These are phyloP conservation scores for Sebastes itinus DNA, from an alignment of 2,797 vertebrate species.

Conservation along the genomic window DNA sequence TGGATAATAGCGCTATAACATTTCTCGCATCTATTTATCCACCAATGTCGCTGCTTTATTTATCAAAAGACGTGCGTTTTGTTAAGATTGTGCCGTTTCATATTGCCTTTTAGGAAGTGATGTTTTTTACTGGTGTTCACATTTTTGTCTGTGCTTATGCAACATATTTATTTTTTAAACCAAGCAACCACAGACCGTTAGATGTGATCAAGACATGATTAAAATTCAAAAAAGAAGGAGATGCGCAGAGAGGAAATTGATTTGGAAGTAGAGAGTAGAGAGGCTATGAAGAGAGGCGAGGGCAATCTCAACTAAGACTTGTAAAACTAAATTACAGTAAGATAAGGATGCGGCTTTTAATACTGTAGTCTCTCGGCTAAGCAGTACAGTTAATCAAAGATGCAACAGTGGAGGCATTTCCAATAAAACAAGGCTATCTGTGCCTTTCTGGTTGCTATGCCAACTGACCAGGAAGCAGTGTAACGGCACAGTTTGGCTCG, in stretches of 20 bases:
- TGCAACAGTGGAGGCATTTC: slow-evolving; percentile 24
- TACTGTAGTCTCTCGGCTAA: neutral
- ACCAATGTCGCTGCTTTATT: neutral
- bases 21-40: neutral
- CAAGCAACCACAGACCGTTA: neutral
- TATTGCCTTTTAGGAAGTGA: neutral
- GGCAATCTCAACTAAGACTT: neutral
- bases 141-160: neutral
- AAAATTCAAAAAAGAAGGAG: neutral
- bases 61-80: neutral
- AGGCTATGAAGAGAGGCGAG: neutral
- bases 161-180: neutral
- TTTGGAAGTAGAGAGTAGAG: neutral
- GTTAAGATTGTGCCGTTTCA: neutral
- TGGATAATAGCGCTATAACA: neutral
- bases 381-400: slow-evolving; percentile 21
- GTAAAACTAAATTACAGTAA: neutral
- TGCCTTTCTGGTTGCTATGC: slow-evolving; percentile 39
- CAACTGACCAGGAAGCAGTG: slow-evolving; percentile 21
- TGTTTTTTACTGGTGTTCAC: neutral
- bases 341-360: neutral
- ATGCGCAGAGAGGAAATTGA: neutral
- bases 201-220: neutral
- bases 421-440: slow-evolving; percentile 12
- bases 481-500: neutral